These are phyloP conservation scores for Calyptomena viridis DNA, from an alignment of 2,113 vertebrate genomes.

Conservation along the genomic window DNA sequence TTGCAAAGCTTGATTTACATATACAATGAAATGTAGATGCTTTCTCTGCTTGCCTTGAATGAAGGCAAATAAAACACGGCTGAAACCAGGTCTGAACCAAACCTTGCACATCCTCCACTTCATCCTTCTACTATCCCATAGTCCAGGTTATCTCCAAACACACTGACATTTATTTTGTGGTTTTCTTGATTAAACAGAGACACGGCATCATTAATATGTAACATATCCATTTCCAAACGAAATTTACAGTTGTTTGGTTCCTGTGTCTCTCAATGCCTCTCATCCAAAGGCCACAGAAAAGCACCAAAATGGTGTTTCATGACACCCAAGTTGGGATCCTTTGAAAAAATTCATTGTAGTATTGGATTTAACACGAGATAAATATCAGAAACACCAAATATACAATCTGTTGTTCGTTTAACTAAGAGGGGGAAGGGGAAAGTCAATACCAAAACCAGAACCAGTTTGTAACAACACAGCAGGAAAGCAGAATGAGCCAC, in stretches of 20 bases:
- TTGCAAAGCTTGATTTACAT: background rate
- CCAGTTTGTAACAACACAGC: background rate
- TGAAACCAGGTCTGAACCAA: background rate
- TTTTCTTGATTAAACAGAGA: background rate
- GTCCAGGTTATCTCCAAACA: background rate
- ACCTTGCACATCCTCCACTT: background rate
- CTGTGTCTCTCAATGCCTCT: background rate
- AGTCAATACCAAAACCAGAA: background rate
- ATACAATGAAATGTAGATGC: background rate
- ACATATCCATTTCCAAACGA: background rate
- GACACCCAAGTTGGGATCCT: background rate
- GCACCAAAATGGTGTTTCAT: background rate
- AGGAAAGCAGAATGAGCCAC: background rate
- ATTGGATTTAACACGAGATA: background rate
- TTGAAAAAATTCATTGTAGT: background rate
- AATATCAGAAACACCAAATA: background rate
- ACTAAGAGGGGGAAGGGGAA: background rate
- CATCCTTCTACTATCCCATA: background rate
- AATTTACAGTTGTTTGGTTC: background rate
- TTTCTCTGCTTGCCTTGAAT: background rate
- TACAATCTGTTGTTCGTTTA: background rate
- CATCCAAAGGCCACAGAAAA: background rate
- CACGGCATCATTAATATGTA: background rate
- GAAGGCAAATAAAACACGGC: background rate
- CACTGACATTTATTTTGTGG: rapidly evolving